Percentiles rank a stretch among this genome's conserved stretches.
These are phyloP conservation scores for Liolophura sinensis DNA, from an alignment of 1,140 invertebrate species.

Conservation along the genomic window DNA sequence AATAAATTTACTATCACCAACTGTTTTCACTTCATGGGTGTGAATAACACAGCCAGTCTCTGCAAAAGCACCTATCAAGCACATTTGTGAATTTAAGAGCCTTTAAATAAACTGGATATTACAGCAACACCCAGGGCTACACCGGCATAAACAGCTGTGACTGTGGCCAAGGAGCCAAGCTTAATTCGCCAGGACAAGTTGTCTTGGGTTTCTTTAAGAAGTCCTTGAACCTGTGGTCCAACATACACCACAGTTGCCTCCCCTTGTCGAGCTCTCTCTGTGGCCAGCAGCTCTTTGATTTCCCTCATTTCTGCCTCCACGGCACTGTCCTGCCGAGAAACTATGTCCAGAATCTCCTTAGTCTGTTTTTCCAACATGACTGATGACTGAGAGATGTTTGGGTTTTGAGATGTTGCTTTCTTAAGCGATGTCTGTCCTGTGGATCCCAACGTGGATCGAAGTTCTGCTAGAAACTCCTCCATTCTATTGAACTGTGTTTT, in stretches of 20 bases:
- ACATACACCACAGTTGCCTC: conserved; percentile 44
- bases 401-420: neutral
- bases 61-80: too few species aligned
- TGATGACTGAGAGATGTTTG: conserved; percentile 7
- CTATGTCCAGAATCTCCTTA: conserved; percentile 29
- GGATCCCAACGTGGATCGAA: conserved; percentile 13
- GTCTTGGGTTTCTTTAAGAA: conserved; percentile 40
- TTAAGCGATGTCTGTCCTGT: neutral
- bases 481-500: conserved; percentile 41
- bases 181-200: conserved; percentile 53
- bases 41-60: too few species aligned
- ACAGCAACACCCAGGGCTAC: conserved; percentile 44
- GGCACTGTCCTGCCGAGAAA: conserved; percentile 34
- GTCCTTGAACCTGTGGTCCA: conserved; percentile 42
- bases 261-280: conserved; percentile 3
- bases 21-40: too few species aligned
- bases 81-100: neutral
- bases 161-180: conserved; percentile 43
- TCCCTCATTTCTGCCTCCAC: conserved; percentile 26
- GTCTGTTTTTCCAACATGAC: conserved; percentile 25
- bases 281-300: conserved; percentile 27
- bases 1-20: too few species aligned
- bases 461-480: conserved; percentile 31
- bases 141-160: conserved; percentile 41
- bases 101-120: conserved; percentile 41